Percentiles rank a stretch among this genome's conserved stretches.
Conservation (phyloP, 2,113 vertebrate genomes). For the Tragelaphus imberbis region DNA sequence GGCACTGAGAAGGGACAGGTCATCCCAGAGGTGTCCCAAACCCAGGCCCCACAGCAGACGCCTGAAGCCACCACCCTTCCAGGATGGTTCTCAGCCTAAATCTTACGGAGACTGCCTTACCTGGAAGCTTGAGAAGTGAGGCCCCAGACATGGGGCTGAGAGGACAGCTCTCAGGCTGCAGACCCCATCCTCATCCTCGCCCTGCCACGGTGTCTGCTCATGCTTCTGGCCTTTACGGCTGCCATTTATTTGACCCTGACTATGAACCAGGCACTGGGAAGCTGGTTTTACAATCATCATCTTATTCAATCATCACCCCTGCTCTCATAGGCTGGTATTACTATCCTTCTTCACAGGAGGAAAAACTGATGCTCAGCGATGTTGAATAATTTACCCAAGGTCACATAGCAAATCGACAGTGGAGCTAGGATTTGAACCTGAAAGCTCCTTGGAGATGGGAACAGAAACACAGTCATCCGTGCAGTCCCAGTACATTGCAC, state of each 20-base stretch:
- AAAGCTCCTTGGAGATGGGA: background rate
- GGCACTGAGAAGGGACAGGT: background rate
- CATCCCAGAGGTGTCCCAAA: background rate
- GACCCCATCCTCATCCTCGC: rapidly evolving
- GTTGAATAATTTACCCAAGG: background rate
- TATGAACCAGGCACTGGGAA: background rate
- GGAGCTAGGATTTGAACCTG: background rate
- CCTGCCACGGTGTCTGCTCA: background rate
- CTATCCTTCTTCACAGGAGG: background rate
- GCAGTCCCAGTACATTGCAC: background rate
- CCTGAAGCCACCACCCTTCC: background rate
- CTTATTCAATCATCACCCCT: background rate
- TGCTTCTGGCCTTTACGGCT: rapidly evolving
- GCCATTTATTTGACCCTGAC: background rate
- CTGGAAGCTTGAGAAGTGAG: background rate
- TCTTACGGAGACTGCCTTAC: background rate
- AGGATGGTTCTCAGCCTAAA: background rate
- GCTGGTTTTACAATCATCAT: background rate
- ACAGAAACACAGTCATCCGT: background rate
- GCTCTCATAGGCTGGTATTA: background rate
- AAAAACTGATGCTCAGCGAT: background rate
- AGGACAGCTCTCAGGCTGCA: background rate
- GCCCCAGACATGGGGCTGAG: rapidly evolving
- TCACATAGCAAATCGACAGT: background rate
- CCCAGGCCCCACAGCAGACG: background rate